Evolutionary conservation across 2,888 invertebrate species (phyloP), one percentile per base, ranked within the genome.

Genomic region (Palloptera scutellata): DNA sequence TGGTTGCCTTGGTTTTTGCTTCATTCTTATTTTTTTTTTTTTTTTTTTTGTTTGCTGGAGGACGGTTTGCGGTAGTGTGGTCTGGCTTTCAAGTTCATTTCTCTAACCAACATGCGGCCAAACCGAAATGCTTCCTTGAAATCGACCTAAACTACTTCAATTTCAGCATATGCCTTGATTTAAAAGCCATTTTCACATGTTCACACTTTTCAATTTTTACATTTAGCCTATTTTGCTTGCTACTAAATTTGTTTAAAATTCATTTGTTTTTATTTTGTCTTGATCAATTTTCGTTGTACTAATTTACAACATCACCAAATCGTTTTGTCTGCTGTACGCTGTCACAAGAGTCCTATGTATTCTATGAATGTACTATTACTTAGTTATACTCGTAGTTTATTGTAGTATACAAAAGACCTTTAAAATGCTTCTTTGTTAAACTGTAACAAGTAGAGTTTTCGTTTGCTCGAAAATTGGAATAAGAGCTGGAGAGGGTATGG

Each of bases 241-340:
- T 54, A 10, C n/a, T n/a, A n/a, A n/a, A n/a, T 30, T 4, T 30
- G 2, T 30, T 30, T 30, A 30, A 48, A 13, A 48, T 48, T 48
- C 8, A 48, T 48, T 48, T 15, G n/a, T n/a, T 20, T 5, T 19
- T 54, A n/a, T 54, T 54, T 54, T 4, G 12, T 19, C 12, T 15
- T n/a, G 53, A 12, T 48, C n/a, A n/a, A n/a, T 12, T 60, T 71
- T 71, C 69, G 71, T 71, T 71, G 71, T 71, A 69, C 67, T 71
- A n/a, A n/a, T n/a, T 65, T 48, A 63, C 71, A 69, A 67, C 71
- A 71, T 71, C 71, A 69, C 69, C 60, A 65, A 66, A 66, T 30
- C 43, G 55, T 40, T 63, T 19, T 17, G 4, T 42, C 15, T 52
- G 61, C 13, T 17, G 13, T 8, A n/a, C 48, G 45, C 13, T 40